phyloP scores from a whole-genome alignment of 2,113 vertebrate genomes.

The Ammodytes marinus region DNA sequence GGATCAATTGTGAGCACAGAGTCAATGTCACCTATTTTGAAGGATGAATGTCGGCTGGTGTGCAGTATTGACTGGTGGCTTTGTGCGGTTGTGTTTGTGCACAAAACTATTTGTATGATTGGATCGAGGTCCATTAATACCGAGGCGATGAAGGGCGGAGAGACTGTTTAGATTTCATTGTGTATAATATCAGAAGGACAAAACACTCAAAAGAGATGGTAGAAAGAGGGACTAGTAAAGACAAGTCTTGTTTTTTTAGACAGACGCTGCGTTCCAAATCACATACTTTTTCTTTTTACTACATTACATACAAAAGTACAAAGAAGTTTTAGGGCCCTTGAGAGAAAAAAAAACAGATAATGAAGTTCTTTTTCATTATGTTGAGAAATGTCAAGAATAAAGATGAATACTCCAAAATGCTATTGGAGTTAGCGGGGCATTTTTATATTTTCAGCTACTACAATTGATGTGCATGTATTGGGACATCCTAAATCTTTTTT shows the following conservation, averaged over 20 bases:
- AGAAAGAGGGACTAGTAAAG: neutral
- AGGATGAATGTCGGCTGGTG: conserved; percentile 31
- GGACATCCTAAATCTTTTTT: too few relatives aligned
- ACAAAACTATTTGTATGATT: neutral
- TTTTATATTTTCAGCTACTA: too few relatives aligned
- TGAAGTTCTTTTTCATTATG: too few relatives aligned
- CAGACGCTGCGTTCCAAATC: too few relatives aligned
- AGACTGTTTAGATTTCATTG: neutral
- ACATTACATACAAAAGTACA: too few relatives aligned
- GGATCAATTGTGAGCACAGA: conserved; percentile 30
- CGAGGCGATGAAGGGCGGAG: neutral
- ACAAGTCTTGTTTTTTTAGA: neutral
- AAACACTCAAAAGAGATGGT: conserved; percentile 2
- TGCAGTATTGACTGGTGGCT: conserved; percentile 31
- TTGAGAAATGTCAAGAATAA: too few relatives aligned
- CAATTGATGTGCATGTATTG: too few relatives aligned
- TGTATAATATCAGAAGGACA: neutral
- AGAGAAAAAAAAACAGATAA: too few relatives aligned
- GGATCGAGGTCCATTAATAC: neutral
- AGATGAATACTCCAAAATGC: too few relatives aligned
- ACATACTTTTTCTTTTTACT: too few relatives aligned
- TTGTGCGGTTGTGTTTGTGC: conserved; percentile 20
- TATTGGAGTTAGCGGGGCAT: too few relatives aligned
- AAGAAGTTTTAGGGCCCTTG: too few relatives aligned
- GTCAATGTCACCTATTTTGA: conserved; percentile 35